Conservation (phyloP, 2,113 vertebrate species). For the Lynx canadensis region DNA sequence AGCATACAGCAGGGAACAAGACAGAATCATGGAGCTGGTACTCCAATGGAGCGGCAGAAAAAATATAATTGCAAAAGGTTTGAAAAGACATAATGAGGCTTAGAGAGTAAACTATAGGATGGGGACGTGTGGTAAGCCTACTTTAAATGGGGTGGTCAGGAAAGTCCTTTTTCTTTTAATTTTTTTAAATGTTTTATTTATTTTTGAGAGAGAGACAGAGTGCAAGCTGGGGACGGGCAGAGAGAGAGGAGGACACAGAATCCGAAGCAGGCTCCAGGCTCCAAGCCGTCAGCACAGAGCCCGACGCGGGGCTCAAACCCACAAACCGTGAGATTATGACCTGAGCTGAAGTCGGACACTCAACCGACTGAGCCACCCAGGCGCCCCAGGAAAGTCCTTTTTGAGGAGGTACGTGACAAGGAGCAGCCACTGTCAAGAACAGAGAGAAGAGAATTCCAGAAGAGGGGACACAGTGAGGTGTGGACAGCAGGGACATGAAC, state of each 20-base stretch:
- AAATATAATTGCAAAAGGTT: background rate
- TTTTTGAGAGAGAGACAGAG: too few species aligned
- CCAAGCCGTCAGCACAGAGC: too few species aligned
- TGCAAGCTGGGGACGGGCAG: too few species aligned
- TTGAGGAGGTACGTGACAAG: background rate
- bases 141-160: background rate
- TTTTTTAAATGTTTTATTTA: too few species aligned
- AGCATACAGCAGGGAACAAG: background rate
- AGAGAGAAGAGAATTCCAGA: background rate
- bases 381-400: background rate
- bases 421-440: background rate
- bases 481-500: background rate
- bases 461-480: background rate
- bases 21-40: background rate
- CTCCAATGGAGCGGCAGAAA: background rate
- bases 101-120: background rate
- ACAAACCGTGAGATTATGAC: too few species aligned
- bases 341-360: too few species aligned
- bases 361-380: too few species aligned
- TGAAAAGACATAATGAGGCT: background rate
- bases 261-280: too few species aligned
- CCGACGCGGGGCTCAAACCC: too few species aligned
- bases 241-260: too few species aligned
- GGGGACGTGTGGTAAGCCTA: background rate
- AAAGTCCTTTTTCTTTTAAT: background rate